Conservation (phyloP, 2,888 invertebrate genomes). For the Polyommatus iphigenia region DNA sequence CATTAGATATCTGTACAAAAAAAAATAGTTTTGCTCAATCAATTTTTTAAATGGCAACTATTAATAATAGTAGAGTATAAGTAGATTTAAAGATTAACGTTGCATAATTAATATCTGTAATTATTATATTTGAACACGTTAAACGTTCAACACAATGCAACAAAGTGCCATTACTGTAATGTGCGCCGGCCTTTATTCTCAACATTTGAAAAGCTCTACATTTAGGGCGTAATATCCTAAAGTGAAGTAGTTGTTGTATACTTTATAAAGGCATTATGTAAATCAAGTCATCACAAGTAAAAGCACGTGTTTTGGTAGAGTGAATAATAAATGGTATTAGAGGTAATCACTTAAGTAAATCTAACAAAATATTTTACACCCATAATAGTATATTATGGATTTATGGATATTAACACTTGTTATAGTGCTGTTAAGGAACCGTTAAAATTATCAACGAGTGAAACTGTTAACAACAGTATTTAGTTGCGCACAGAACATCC, state of each 20-base stretch:
- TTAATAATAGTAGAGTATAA: too few species aligned
- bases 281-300: conserved; percentile 10
- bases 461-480: not conserved
- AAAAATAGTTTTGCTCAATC: not conserved
- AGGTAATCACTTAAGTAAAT: not conserved
- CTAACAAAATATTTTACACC: not conserved
- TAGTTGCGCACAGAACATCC: not conserved
- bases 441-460: not conserved
- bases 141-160: not conserved
- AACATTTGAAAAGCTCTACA: conserved; percentile 18
- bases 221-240: conserved; percentile 5
- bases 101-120: not conserved
- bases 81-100: not conserved
- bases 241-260: conserved; percentile 18
- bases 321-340: not conserved
- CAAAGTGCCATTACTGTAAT: not conserved
- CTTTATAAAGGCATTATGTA: conserved; percentile 18
- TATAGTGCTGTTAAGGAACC: not conserved
- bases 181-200: not conserved
- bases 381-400: too few species aligned
- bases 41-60: not conserved
- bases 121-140: not conserved
- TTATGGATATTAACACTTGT: not conserved
- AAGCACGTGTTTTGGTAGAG: not conserved
- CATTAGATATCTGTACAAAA: not conserved